These are phyloP conservation scores for Chrysodeixis includens DNA, from an alignment of 2,888 invertebrate species.

Conservation along the genomic window DNA sequence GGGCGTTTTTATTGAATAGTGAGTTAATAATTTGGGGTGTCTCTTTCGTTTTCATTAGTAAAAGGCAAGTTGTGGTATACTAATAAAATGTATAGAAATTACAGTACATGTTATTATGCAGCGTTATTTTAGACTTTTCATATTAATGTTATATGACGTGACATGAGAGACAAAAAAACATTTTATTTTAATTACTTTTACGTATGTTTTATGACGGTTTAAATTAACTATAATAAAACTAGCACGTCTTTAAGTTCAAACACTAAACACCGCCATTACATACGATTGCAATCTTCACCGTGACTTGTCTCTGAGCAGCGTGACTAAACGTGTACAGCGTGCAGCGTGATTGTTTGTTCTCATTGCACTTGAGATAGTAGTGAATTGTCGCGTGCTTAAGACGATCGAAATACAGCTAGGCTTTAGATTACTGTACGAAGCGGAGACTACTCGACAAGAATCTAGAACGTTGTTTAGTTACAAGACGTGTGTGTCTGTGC, in stretches of 20 bases:
- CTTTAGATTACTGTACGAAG: background rate
- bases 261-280: slow-evolving; percentile 41
- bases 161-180: too few species aligned
- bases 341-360: slow-evolving; percentile 44
- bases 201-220: too few species aligned
- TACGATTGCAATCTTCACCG: slow-evolving; percentile 29
- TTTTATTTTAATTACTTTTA: too few species aligned
- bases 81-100: background rate
- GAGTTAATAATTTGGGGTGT: background rate
- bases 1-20: background rate
- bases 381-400: slow-evolving; percentile 37
- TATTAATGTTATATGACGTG: too few species aligned
- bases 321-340: slow-evolving; percentile 28
- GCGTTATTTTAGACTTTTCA: too few species aligned
- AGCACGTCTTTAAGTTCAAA: slow-evolving; percentile 14
- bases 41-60: background rate
- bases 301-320: slow-evolving; percentile 19
- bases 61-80: background rate
- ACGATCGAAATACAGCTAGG: slow-evolving; percentile 8
- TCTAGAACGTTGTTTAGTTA: background rate
- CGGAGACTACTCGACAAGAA: background rate
- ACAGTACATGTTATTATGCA: too few species aligned
- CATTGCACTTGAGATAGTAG: slow-evolving; percentile 50
- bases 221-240: background rate
- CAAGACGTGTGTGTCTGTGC: background rate